A percentile compares a stretch with the other conserved stretches of the same genome.
Conservation (phyloP, 2,888 invertebrate species). For the Panopea generosa region DNA sequence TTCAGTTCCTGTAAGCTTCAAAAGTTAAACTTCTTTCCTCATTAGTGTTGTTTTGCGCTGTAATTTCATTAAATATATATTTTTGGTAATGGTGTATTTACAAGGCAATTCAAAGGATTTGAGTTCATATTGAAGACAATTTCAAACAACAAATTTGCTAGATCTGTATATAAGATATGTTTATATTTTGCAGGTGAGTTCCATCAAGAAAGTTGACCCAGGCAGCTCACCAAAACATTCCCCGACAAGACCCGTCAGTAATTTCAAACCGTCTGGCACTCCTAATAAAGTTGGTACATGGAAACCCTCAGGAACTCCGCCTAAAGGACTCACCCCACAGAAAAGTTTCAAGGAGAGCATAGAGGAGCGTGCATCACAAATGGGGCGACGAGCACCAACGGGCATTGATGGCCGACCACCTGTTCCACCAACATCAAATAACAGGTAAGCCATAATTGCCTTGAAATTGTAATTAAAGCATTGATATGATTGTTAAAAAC, state of each 20-base stretch:
- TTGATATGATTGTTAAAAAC: too few species aligned
- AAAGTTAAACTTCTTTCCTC: too few species aligned
- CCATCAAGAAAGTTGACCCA: conserved; percentile 78
- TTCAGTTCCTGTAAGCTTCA: too few species aligned
- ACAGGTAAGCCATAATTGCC: neutral
- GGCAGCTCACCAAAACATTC: conserved; percentile 53
- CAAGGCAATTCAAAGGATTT: too few species aligned
- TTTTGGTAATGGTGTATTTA: too few species aligned
- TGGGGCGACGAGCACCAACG: conserved; percentile 52
- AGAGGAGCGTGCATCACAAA: conserved; percentile 68
- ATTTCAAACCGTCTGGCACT: conserved; percentile 46
- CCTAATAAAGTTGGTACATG: conserved; percentile 43
- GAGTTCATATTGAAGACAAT: too few species aligned
- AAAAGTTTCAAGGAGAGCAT: conserved; percentile 76
- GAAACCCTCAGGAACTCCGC: conserved; percentile 51
- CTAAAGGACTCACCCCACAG: conserved; percentile 63
- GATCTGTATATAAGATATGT: too few species aligned
- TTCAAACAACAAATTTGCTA: too few species aligned
- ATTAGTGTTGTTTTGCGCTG: too few species aligned
- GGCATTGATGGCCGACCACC: conserved; percentile 43
- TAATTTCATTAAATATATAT: too few species aligned
- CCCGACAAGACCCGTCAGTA: conserved; percentile 42
- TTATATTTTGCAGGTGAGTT: conserved; percentile 63
- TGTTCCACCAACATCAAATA: conserved; percentile 40
- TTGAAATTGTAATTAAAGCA: too few species aligned